Percentiles rank a stretch among this genome's conserved stretches.
These are phyloP conservation scores for Rhyzopertha dominica DNA, from an alignment of 1,140 invertebrate genomes.

Conservation along the genomic window DNA sequence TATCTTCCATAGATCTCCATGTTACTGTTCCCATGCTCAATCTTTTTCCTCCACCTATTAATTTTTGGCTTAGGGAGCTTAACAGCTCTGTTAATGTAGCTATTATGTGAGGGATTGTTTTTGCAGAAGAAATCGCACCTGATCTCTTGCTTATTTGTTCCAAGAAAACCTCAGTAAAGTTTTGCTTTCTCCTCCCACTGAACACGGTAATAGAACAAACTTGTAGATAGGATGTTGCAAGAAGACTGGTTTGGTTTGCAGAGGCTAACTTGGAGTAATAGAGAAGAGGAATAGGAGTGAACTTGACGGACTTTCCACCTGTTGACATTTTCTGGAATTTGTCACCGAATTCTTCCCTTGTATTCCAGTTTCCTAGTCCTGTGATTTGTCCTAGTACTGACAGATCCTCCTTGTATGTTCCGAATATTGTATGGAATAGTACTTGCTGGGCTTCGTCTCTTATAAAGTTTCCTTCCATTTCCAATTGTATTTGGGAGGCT, in stretches of 20 bases:
- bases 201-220: background rate
- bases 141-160: background rate
- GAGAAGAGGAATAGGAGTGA: background rate
- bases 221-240: background rate
- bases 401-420: constrained; percentile 14
- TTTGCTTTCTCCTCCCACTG: background rate
- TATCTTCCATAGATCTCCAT: background rate
- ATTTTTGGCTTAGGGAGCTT: background rate
- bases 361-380: constrained; percentile 8
- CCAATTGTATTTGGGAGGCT: background rate
- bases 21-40: background rate
- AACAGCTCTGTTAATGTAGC: background rate
- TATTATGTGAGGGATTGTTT: constrained; percentile 2
- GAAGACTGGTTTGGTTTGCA: background rate
- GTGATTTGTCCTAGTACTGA: constrained; percentile 9
- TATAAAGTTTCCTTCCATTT: constrained; percentile 8
- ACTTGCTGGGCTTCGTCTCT: constrained; percentile 3
- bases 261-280: constrained; percentile 1
- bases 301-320: background rate
- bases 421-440: constrained; percentile 13
- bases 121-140: background rate
- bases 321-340: constrained; percentile 10
- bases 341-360: constrained; percentile 11
- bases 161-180: background rate
- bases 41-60: background rate